phyloP scores from a whole-genome alignment of 2,797 vertebrate species.

The Petrocephalus sullivani region DNA sequence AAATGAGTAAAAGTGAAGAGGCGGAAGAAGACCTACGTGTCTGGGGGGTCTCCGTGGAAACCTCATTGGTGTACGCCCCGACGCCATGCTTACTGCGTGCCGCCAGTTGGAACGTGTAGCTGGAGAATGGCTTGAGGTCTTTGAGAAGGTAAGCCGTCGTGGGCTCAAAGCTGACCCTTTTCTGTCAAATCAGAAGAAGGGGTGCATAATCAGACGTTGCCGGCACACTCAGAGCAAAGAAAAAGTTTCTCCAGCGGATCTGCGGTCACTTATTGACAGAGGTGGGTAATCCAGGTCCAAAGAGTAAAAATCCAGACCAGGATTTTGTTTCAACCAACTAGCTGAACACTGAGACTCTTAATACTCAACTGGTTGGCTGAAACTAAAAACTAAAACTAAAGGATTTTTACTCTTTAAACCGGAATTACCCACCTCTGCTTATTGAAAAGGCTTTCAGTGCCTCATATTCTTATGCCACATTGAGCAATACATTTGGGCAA shows the following conservation, averaged over 20 bases:
- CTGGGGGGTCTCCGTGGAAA: slow-evolving; percentile 90
- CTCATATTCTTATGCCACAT: background rate
- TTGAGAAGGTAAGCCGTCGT: slow-evolving; percentile 80
- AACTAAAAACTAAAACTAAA: too few species aligned
- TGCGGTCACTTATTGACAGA: background rate
- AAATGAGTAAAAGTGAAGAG: background rate
- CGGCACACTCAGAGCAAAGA: background rate
- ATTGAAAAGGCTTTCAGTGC: background rate
- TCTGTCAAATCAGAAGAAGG: slow-evolving; percentile 54
- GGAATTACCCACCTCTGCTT: background rate
- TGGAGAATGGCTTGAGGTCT: slow-evolving; percentile 89
- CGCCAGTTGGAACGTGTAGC: slow-evolving; percentile 88
- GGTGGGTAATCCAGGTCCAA: background rate
- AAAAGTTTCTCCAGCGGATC: background rate
- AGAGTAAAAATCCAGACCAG: too few species aligned
- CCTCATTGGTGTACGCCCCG: slow-evolving; percentile 89
- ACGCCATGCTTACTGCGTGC: slow-evolving; percentile 90
- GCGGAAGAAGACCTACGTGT: slow-evolving; percentile 84
- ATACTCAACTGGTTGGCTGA: too few species aligned
- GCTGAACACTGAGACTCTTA: too few species aligned
- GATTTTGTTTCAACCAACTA: too few species aligned
- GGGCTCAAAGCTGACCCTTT: slow-evolving; percentile 79
- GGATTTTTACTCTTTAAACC: too few species aligned
- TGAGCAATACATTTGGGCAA: background rate
- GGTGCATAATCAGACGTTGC: background rate